Conservation (phyloP, 2,113 vertebrate species). For the Oenanthe melanoleuca region DNA sequence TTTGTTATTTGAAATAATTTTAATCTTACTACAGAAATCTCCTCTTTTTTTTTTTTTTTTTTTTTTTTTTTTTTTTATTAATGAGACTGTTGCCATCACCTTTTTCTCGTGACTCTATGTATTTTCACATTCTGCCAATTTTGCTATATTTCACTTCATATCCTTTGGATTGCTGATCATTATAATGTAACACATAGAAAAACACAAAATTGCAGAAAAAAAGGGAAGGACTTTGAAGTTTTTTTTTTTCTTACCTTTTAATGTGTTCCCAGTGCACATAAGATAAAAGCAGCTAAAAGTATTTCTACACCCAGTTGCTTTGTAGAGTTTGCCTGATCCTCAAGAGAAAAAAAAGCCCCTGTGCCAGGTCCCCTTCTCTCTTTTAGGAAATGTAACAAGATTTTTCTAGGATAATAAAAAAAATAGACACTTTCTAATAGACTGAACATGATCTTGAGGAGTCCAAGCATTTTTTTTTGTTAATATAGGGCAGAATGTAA, state of each 20-base stretch:
- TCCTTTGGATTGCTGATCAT: neutral
- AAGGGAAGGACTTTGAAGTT: slow-evolving; percentile 8
- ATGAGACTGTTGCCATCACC: neutral
- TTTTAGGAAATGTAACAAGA: neutral
- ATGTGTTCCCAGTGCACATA: neutral
- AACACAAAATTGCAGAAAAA: neutral
- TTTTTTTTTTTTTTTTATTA: no score
- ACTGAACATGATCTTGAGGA: neutral
- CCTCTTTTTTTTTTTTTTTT: accelerated
- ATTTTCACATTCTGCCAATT: neutral
- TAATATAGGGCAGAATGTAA: neutral
- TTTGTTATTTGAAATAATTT: neutral
- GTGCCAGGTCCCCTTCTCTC: neutral
- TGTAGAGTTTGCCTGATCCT: neutral
- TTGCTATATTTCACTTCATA: neutral
- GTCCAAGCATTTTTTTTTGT: neutral
- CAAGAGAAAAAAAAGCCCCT: neutral
- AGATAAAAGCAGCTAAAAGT: slow-evolving; percentile 41
- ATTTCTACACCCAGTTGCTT: neutral
- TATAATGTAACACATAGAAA: neutral
- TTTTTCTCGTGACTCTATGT: neutral
- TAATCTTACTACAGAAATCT: neutral
- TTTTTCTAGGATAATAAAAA: neutral
- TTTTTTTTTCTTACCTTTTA: neutral
- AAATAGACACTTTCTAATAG: neutral